Base-by-base conservation (phyloP, 2,797 vertebrate species). In the Coracias cyanogaster region DNA sequence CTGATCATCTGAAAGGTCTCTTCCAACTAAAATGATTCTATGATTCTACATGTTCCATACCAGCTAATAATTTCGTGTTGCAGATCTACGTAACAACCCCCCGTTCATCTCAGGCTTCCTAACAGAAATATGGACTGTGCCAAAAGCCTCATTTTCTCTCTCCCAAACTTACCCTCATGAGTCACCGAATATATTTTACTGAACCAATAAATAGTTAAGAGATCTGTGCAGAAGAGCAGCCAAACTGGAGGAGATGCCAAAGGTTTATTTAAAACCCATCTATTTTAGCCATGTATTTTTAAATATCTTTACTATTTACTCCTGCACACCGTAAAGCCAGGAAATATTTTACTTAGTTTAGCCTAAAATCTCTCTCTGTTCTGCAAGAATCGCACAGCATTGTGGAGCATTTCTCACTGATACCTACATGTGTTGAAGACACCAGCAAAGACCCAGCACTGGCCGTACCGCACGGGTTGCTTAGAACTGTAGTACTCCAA, bases 361-460 rank as follows among this genome's bases (percentile, higher is more conserved):
- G 69, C 10, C 43, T 41, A 77, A 79, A 91, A 93, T 9, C 33
- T 35, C 25, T 52, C 64, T 52, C 28, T 69, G 35, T 52, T 74
- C 29, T 58, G 43, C 11, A 90, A 74, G 48, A 57, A 37, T 15
- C 4, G 2, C n/a, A 80, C 5, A 55, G 35, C 35, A 90, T 21
- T 5, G 2, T 24, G 43, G 39, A 73, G n/a, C 13, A 87, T 60
- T 93, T 48, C 20, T 65, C 60, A 84, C 21, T 54, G 48, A 71
- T 97, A 98, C 99, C 98, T 98, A 99, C 99, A 99, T 4, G 99
- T 99, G 96, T 99, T 99, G 97, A 99, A 99, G 95, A 99, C 99
- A 10, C 98, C 99, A 3, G 99, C 99, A 37, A 99, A 99, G 97
- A 99, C 99, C 99, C 99, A 99, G 97, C 99, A 99, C 94, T 99